Percentiles rank a stretch among this genome's conserved stretches.
These are phyloP conservation scores for Microctonus brassicae DNA, from an alignment of 2,888 invertebrate species.

Conservation along the genomic window DNA sequence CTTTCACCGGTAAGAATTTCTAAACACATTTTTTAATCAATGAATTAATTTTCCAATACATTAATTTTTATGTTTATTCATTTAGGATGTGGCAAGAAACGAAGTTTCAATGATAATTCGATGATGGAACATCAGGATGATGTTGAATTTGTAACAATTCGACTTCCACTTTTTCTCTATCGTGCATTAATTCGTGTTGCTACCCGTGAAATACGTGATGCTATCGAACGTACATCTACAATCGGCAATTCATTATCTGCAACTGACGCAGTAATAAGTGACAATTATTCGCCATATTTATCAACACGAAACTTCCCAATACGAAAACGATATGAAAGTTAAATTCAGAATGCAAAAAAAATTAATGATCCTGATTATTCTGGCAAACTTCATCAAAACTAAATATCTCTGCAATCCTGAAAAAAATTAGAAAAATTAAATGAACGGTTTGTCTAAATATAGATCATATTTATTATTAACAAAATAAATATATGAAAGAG, in stretches of 20 bases:
- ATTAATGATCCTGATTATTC: not conserved
- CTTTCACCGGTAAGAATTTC: constrained; percentile 80
- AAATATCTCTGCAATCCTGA: not conserved
- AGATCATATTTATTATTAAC: too few species aligned
- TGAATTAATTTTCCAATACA: not conserved
- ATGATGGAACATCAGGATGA: constrained; percentile 35
- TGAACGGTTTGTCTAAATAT: too few species aligned
- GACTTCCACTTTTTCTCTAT: constrained; percentile 54
- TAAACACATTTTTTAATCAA: constrained; percentile 6
- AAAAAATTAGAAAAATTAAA: not conserved
- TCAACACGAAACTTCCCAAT: constrained; percentile 30
- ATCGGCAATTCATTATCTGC: constrained; percentile 25
- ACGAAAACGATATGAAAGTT: constrained; percentile 44
- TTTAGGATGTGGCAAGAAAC: constrained; percentile 60
- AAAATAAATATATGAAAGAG: too few species aligned
- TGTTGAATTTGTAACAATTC: constrained; percentile 33
- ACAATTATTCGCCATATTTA: constrained; percentile 29
- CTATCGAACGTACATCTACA: constrained; percentile 39
- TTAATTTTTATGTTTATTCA: not conserved
- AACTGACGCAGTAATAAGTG: constrained; percentile 1
- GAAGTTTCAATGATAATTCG: constrained; percentile 48
- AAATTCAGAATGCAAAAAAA: constrained; percentile 20
- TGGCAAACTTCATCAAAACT: not conserved
- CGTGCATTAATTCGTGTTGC: constrained; percentile 52
- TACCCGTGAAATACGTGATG: constrained; percentile 46